Conservation (phyloP, 92 coral and sea anemone genomes). For the Chrysogorgia sp. region DNA sequence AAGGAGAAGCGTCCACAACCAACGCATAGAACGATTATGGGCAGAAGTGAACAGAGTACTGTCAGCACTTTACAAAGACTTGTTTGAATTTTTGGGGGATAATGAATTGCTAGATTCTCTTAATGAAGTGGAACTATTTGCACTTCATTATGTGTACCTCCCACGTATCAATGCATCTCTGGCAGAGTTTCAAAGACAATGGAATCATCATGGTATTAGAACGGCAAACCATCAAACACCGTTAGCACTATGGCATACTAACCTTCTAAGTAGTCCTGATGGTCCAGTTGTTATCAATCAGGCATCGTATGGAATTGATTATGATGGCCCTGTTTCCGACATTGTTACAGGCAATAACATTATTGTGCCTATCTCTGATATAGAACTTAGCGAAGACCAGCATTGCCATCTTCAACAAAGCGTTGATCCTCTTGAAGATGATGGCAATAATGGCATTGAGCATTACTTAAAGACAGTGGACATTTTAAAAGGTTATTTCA, state of each 20-base stretch:
- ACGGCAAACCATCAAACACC: no score
- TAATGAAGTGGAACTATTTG: slow-evolving; percentile 44
- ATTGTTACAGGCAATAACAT: slow-evolving; percentile 33
- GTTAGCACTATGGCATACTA: slow-evolving; percentile 33
- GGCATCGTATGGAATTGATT: slow-evolving; percentile 41
- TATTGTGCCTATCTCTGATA: slow-evolving; percentile 30
- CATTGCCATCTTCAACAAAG: slow-evolving; percentile 29
- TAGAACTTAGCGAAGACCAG: slow-evolving; percentile 34
- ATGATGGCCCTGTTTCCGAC: slow-evolving; percentile 46
- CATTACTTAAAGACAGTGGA: slow-evolving; percentile 19
- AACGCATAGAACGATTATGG: no score
- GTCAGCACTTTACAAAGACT: slow-evolving; percentile 45
- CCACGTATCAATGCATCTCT: slow-evolving; percentile 35
- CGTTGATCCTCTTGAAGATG: slow-evolving; percentile 40
- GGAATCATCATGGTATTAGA: slow-evolving; percentile 68
- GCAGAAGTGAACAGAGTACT: no score
- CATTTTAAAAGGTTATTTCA: slow-evolving; percentile 2
- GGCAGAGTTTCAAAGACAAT: slow-evolving; percentile 62
- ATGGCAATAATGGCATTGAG: slow-evolving; percentile 38
- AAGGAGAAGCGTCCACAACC: slow-evolving; percentile 42
- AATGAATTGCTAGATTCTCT: slow-evolving; percentile 44
- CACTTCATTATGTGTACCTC: slow-evolving; percentile 46
- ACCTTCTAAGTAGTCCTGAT: slow-evolving; percentile 13
- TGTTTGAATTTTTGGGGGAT: slow-evolving; percentile 46
- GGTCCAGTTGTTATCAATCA: slow-evolving; percentile 28